phyloP scores from a whole-genome alignment of 2,113 vertebrate species.

The Edolisoma coerulescens region DNA sequence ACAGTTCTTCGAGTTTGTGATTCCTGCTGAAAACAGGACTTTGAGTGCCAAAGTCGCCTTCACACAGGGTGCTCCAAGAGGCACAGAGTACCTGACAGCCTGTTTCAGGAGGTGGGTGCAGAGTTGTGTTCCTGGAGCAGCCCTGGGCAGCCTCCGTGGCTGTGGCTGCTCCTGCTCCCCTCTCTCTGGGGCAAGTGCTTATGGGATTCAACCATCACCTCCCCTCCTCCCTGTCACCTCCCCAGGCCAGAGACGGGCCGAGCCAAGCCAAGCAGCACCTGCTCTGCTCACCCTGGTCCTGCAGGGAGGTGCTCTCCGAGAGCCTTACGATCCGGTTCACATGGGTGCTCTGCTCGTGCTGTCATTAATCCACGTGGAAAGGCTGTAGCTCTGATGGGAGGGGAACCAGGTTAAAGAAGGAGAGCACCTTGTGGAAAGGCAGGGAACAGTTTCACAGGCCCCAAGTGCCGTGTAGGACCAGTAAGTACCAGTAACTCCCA shows the following conservation, averaged over 20 bases:
- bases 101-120: rapidly evolving
- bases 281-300: neutral
- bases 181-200: neutral
- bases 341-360: rapidly evolving
- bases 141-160: rapidly evolving
- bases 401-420: neutral
- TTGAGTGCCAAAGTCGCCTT: neutral
- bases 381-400: neutral
- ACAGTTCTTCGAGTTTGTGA: neutral
- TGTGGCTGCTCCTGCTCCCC: neutral
- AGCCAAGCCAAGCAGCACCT: rapidly evolving
- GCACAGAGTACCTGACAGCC: neutral
- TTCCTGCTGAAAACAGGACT: neutral
- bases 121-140: neutral
- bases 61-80: neutral
- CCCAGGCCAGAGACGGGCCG: neutral
- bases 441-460: neutral
- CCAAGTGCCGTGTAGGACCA: neutral
- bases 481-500: neutral
- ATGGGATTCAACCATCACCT: neutral
- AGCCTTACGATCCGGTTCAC: rapidly evolving
- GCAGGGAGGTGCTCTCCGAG: neutral
- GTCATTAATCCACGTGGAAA: rapidly evolving
- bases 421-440: neutral
- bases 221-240: neutral